Base-by-base conservation (phyloP, 2,888 invertebrate genomes). In the Mystacides longicornis region DNA sequence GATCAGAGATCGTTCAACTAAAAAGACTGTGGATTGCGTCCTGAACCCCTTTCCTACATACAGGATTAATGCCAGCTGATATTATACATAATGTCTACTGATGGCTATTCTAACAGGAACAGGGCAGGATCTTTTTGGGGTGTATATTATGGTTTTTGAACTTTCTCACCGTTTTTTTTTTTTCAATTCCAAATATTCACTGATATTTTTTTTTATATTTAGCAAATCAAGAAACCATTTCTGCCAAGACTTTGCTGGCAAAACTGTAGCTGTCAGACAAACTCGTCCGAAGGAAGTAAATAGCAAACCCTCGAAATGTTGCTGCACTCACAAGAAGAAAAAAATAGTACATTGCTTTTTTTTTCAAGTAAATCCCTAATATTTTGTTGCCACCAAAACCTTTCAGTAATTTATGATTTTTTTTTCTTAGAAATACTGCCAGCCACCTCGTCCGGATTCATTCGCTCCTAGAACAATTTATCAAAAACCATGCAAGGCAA, bases 401-500 rank as follows among this genome's bases (percentile, higher is more conserved):
- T 31, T n/a, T n/a, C n/a, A n/a, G n/a, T n/a, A n/a, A n/a, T n/a
- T n/a, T n/a, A n/a, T n/a, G n/a, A n/a, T n/a, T n/a, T n/a, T n/a
- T n/a, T n/a, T n/a, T n/a, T n/a, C 54, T 9, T 20, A 59, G 56
- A 47, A 48, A 23, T 59, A 60, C 23, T 56, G 56, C 33, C 60
- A 60, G 52, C 60, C 60, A 1, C 48, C 57, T 1, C 23, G 49
- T 20, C 57, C 57, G 9, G 49, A 57, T 16, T 57, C 57, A 9
- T 60, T 51, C 21, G 60, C 60, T 9, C 57, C 57, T 3, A 49
- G 46, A 2, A 45, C 23, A 14, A 37, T 53, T 4, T 60, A 60
- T 31, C 52, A 53, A 23, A 57, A 49, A 31, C 51, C 60, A 11
- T 71, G 71, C 47, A 73, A 71, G 60, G 75, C 75, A 0, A 75